A percentile compares a stretch with the other conserved stretches of the same genome.
Conservation (phyloP, 23 tunicate genomes). For the Trididemnum clinides region DNA sequence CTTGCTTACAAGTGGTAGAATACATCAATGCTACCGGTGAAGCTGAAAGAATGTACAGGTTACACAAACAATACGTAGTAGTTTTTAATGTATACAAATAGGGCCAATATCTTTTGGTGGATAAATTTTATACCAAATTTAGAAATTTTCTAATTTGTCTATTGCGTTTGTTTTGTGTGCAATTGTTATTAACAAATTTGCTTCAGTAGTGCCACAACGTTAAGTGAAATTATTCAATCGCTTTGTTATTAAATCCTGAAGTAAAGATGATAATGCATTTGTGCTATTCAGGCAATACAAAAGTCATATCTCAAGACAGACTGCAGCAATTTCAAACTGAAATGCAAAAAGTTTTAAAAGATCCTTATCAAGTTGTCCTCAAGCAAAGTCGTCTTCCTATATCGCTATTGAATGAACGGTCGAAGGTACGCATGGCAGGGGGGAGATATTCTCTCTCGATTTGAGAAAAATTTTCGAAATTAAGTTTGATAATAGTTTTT, state of each 20-base stretch:
- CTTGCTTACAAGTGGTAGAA: neutral
- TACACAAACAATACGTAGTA: no score
- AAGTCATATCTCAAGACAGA: slow-evolving; percentile 75
- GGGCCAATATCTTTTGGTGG: neutral
- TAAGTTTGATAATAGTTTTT: no score
- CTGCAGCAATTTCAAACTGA: slow-evolving; percentile 91
- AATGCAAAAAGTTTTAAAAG: slow-evolving; percentile 78
- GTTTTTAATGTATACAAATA: neutral
- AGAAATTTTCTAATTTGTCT: no score
- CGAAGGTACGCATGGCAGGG: slow-evolving; percentile 76
- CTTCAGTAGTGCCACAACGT: no score
- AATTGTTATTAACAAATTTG: no score
- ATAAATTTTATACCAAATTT: neutral
- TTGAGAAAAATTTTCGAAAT: no score
- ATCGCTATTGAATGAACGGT: slow-evolving; percentile 71
- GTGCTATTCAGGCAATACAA: slow-evolving; percentile 68
- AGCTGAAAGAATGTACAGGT: no score
- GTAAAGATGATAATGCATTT: neutral
- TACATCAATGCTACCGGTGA: no score
- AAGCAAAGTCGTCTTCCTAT: slow-evolving; percentile 79
- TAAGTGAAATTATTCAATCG: no score
- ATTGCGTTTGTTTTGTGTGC: no score
- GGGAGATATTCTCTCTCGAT: no score
- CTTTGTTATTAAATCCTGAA: no score
- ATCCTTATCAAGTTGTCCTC: slow-evolving; percentile 86